Evolutionary conservation across 2,888 invertebrate species (phyloP), one percentile per base, ranked within the genome.

Genomic region (Cheilosia pagana): DNA sequence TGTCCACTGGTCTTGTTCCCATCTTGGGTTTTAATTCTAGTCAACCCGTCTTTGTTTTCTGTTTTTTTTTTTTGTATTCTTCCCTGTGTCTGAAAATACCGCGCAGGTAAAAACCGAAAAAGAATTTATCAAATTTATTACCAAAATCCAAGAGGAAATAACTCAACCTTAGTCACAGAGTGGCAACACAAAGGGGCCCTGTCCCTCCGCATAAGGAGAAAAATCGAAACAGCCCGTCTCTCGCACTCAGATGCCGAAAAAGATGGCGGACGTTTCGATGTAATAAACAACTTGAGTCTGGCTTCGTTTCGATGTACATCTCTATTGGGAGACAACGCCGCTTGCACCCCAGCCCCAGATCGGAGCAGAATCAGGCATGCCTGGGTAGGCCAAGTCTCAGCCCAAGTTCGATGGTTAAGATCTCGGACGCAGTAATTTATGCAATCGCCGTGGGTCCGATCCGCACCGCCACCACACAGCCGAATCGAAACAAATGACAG

Each of bases 121-220:
- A 86, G 88, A 89, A 88, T 90, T 89, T 89, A 90, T 90, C 90
- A 88, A 89, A 90, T 90, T 89, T 89, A 90, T 90, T 89, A 88
- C 90, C 88, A 83, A 79, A 88, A 89, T 81, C 85, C 81, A 86
- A 79, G 86, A 88, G 67, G 85, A 71, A 85, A 85, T 85, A 85
- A 85, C 85, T 85, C 85, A 85, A 81, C 75, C 85, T 81, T 85
- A 85, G 85, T 67, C 75, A 35, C 12, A 67, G 76, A 79, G 77
- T 63, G 75, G 63, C 63, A 76, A 79, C 31, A 52, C 35, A 78
- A 85, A 68, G 43, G 57, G 28, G 28, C 28, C 7, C 68, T 25
- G 60, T 79, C 81, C 81, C 81, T 85, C 81, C 74, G 76, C 71
- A 75, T 79, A 14, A 63, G 50, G 63, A 59, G 41, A 62, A 68